Conservation (phyloP, 1,140 invertebrate species). For the Eriosoma lanigerum region DNA sequence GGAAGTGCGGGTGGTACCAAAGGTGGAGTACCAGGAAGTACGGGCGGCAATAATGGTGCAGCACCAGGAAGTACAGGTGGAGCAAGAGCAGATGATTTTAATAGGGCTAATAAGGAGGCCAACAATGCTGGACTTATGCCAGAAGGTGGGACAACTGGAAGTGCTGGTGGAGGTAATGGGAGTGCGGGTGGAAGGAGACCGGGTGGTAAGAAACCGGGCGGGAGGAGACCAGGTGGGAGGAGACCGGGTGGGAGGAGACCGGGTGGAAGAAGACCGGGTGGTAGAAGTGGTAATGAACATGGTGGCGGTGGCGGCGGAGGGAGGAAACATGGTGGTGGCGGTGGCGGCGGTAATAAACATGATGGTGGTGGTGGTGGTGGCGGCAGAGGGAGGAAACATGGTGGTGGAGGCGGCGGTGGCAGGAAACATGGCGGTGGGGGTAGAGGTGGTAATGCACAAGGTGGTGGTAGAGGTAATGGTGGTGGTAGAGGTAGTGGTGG, state of each 20-base stretch:
- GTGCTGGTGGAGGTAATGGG: not conserved
- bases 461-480: not conserved
- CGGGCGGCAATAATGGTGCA: too few relatives aligned
- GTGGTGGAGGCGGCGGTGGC: too few relatives aligned
- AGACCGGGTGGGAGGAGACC: not conserved
- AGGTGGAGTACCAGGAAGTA: not conserved
- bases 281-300: not conserved
- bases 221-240: too few relatives aligned
- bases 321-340: not conserved
- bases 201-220: too few relatives aligned
- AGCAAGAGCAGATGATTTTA: too few relatives aligned
- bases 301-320: not conserved
- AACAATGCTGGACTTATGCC: not conserved
- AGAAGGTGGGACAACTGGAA: not conserved
- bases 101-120: not conserved
- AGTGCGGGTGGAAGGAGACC: not conserved
- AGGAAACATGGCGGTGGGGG: too few relatives aligned
- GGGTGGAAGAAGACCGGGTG: not conserved
- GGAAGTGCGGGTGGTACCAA: not conserved
- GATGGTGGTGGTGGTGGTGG: too few relatives aligned
- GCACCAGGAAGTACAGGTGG: too few relatives aligned
- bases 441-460: not conserved
- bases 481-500: not conserved
- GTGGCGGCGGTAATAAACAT: too few relatives aligned
- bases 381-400: too few relatives aligned